Base-by-base conservation (phyloP, 2,888 invertebrate genomes). In the Serripes groenlandicus region DNA sequence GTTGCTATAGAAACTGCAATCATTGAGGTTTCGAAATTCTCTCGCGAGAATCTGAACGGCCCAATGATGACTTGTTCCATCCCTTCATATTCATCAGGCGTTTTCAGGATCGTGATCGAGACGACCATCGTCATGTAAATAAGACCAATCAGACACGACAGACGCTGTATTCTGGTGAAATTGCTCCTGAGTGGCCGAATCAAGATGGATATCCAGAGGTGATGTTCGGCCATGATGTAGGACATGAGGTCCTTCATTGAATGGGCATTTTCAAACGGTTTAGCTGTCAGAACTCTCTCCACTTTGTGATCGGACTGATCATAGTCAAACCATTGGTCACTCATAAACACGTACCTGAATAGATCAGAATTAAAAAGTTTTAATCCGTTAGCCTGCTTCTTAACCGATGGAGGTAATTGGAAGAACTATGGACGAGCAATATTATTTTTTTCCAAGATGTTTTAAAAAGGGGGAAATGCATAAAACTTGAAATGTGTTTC, bases 171-270 rank as follows among this genome's bases (percentile, higher is more conserved):
- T 21, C 95, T 88, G 1, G 95, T 94, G 87, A 95, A 95, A 18
- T 94, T 91, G 73, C 94, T 94, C 26, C 93, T 89, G 1, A 94
- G 92, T 15, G 95, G 95, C 21, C 95, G 91, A 71, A 94, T 86
- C 79, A 95, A 92, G 37, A 95, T 92, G 0, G 95, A 95, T 71
- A 95, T 91, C 95, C 95, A 95, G 32, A 95, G 89, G 79, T 95
- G 95, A 18, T 93, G 94, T 79, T 95, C 95, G 0, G 94, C 90
- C 4, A 94, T 87, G 5, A 92, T 93, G 72, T 92, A 92, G 9
- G 92, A 90, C 81, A 95, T 94, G 49, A 95, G 88, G 74, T 94
- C 94, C 30, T 89, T 89, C 86, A 95, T 95, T 26, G 93, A 91
- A 23, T 91, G 92, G 23, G 93, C 88, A 56, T 95, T 93, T n/a